A percentile compares a stretch with the other conserved stretches of the same genome.
These are phyloP conservation scores for Eriocheir sinensis DNA, from an alignment of 1,140 invertebrate species.

Conservation along the genomic window DNA sequence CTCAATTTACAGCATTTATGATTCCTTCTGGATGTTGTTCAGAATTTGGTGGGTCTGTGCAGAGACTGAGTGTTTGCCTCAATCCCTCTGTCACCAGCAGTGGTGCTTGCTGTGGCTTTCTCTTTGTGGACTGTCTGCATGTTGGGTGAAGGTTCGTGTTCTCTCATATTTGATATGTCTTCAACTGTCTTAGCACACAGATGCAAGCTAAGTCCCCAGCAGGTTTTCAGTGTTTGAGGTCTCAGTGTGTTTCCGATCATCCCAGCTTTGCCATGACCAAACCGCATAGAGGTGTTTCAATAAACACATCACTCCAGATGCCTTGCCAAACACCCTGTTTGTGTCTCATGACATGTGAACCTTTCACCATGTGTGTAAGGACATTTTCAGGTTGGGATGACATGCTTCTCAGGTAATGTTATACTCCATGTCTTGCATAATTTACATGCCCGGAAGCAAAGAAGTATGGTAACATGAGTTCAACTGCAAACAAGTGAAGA, in stretches of 20 bases:
- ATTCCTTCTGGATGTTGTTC: slow-evolving; percentile 11
- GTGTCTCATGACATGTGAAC: no score
- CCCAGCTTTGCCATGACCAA: background rate
- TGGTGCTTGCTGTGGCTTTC: background rate
- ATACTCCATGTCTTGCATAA: slow-evolving; percentile 57
- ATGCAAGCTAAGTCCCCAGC: slow-evolving; percentile 56
- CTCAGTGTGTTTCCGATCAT: background rate
- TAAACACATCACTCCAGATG: slow-evolving; percentile 40
- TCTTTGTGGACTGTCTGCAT: slow-evolving; percentile 50
- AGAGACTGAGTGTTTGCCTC: background rate
- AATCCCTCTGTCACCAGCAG: background rate
- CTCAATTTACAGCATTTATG: background rate
- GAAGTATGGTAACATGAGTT: slow-evolving; percentile 51
- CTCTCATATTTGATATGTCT: no score
- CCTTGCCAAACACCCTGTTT: no score
- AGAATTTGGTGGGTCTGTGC: background rate
- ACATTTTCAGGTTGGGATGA: slow-evolving; percentile 34
- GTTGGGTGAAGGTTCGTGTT: no score
- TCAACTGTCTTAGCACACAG: background rate
- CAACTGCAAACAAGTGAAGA: slow-evolving; percentile 48
- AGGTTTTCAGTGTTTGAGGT: slow-evolving; percentile 42
- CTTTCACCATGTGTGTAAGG: no score
- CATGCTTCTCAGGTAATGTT: slow-evolving; percentile 53
- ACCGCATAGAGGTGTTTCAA: slow-evolving; percentile 47
- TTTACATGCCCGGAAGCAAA: slow-evolving; percentile 60